These are phyloP conservation scores for Gallirallus australis DNA, from an alignment of 2,797 vertebrate species.

Conservation along the genomic window DNA sequence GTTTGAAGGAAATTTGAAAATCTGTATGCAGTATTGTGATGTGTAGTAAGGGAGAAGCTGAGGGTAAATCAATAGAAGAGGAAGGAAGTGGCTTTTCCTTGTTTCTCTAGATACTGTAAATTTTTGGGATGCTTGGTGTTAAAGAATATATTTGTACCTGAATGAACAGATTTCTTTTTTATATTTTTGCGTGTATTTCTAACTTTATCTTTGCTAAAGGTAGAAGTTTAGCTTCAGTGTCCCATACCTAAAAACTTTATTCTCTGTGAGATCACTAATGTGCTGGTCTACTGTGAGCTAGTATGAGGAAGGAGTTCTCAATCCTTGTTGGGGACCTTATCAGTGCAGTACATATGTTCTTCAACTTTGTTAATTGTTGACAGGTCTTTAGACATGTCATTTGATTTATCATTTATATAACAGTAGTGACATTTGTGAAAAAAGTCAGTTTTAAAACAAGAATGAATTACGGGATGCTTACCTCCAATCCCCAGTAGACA, in stretches of 20 bases:
- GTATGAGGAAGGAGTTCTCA: neutral
- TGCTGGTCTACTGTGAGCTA: neutral
- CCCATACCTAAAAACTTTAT: neutral
- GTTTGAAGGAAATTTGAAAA: neutral
- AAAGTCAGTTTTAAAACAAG: neutral
- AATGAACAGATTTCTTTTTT: neutral
- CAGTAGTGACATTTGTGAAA: neutral
- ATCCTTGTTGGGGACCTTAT: neutral
- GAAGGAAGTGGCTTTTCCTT: neutral
- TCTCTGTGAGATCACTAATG: neutral
- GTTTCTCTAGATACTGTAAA: neutral
- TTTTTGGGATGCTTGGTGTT: neutral
- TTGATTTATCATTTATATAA: neutral
- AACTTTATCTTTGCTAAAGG: neutral
- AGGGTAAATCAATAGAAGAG: neutral
- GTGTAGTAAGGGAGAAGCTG: neutral
- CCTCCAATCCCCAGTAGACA: neutral
- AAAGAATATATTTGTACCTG: neutral
- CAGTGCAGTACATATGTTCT: neutral
- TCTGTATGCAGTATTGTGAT: neutral
- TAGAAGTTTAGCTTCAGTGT: neutral
- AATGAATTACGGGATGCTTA: neutral
- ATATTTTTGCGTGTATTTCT: neutral
- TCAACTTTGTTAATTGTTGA: neutral
- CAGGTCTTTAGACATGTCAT: neutral